These are phyloP conservation scores for Ecliptopera silaceata DNA, from an alignment of 2,888 invertebrate species.

Conservation along the genomic window DNA sequence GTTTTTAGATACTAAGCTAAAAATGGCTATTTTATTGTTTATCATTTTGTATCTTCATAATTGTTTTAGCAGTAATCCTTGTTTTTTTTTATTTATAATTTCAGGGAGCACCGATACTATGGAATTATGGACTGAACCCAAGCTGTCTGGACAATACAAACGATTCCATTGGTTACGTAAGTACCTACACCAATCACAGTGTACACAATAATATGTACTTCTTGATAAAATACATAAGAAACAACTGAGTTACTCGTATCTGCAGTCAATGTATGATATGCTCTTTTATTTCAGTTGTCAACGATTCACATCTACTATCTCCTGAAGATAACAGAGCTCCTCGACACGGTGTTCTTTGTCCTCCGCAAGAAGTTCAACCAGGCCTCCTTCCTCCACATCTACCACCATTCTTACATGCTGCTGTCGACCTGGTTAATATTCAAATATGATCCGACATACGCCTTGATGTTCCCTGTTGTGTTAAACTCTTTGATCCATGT, in stretches of 20 bases:
- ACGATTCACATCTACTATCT: slow-evolving; percentile 86
- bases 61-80: too few species aligned
- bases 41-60: too few species aligned
- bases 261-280: too few species aligned
- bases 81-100: too few species aligned
- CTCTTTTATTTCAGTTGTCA: slow-evolving; percentile 36
- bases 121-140: slow-evolving; percentile 51
- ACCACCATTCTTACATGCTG: slow-evolving; percentile 24
- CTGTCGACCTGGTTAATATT: slow-evolving; percentile 11
- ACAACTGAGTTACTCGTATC: too few species aligned
- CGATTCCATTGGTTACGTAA: slow-evolving; percentile 32
- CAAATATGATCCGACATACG: slow-evolving; percentile 13
- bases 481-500: slow-evolving; percentile 16
- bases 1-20: too few species aligned
- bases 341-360: slow-evolving; percentile 93
- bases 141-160: slow-evolving; percentile 39
- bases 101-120: slow-evolving; percentile 79
- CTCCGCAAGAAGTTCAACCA: slow-evolving; percentile 93
- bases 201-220: too few species aligned
- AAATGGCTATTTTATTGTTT: too few species aligned
- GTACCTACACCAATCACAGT: slow-evolving; percentile 2
- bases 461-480: slow-evolving; percentile 3
- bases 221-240: too few species aligned
- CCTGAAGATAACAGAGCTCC: slow-evolving; percentile 88
- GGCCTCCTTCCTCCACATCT: slow-evolving; percentile 92